Conservation (phyloP, 2,888 invertebrate species). For the Eristalis intricaria region DNA sequence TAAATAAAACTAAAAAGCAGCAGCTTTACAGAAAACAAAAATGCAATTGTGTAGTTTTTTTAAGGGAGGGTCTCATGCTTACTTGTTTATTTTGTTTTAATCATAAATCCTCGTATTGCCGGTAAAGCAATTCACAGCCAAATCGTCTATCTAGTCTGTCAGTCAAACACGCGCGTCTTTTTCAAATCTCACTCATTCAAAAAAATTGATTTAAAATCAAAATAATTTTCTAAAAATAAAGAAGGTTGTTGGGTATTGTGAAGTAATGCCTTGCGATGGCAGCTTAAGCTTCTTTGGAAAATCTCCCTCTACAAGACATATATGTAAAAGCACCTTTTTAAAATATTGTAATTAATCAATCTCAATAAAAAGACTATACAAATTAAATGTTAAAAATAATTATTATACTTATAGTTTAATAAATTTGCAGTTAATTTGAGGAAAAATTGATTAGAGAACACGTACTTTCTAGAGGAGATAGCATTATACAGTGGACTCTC, state of each 20-base stretch:
- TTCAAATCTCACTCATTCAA: constrained; percentile 29
- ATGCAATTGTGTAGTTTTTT: not conserved
- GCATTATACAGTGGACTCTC: too few relatives aligned
- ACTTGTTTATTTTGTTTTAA: constrained; percentile 33
- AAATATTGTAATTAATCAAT: too few relatives aligned
- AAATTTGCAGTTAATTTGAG: too few relatives aligned
- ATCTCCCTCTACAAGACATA: too few relatives aligned
- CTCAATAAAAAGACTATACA: too few relatives aligned
- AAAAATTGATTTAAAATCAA: not conserved
- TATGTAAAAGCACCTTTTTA: too few relatives aligned
- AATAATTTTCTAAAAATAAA: not conserved
- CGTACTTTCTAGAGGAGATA: too few relatives aligned
- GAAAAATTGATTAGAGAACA: too few relatives aligned
- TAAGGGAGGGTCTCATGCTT: constrained; percentile 46
- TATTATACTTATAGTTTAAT: too few relatives aligned
- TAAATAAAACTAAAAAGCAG: constrained; percentile 13
- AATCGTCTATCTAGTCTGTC: constrained; percentile 58
- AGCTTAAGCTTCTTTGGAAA: too few relatives aligned
- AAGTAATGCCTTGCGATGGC: too few relatives aligned
- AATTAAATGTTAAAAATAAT: too few relatives aligned
- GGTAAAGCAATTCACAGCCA: constrained; percentile 65
- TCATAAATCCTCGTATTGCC: constrained; percentile 55
- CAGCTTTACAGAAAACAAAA: constrained; percentile 11
- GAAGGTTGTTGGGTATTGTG: not conserved
- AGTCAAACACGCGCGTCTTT: constrained; percentile 39